These are phyloP conservation scores for Phasianus colchicus DNA, from an alignment of 2,113 vertebrate species.

Conservation along the genomic window DNA sequence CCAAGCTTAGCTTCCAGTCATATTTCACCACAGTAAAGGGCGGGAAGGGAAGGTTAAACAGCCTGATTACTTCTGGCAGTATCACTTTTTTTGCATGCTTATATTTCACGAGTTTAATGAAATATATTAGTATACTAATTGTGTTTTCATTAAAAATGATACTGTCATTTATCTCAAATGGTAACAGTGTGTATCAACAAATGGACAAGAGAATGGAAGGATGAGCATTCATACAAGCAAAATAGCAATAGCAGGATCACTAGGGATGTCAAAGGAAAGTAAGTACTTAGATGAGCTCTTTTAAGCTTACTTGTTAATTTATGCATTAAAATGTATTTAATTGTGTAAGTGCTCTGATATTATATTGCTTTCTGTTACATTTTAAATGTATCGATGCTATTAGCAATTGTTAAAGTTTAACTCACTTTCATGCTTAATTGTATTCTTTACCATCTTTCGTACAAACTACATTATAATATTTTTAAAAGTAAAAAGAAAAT, in stretches of 20 bases:
- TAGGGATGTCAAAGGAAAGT: conserved; percentile 78
- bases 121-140: neutral
- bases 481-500: conserved; percentile 33
- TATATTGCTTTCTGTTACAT: conserved; percentile 51
- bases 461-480: conserved; percentile 28
- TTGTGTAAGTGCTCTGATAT: conserved; percentile 60
- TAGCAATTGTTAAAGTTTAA: conserved; percentile 75
- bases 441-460: conserved; percentile 65
- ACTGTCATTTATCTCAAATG: conserved; percentile 73
- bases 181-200: conserved; percentile 68
- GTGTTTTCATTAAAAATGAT: conserved; percentile 69
- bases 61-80: conserved; percentile 69
- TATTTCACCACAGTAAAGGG: conserved; percentile 81
- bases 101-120: neutral
- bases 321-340: conserved; percentile 51
- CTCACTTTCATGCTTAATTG: conserved; percentile 75
- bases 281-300: conserved; percentile 78
- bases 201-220: conserved; percentile 68
- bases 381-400: conserved; percentile 59
- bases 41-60: neutral
- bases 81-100: conserved; percentile 74
- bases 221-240: conserved; percentile 75
- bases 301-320: conserved; percentile 64
- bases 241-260: conserved; percentile 85
- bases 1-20: neutral